A percentile compares a stretch with the other conserved stretches of the same genome.
Conservation (phyloP, 2,113 vertebrate species). For the Cheilinus undulatus region DNA sequence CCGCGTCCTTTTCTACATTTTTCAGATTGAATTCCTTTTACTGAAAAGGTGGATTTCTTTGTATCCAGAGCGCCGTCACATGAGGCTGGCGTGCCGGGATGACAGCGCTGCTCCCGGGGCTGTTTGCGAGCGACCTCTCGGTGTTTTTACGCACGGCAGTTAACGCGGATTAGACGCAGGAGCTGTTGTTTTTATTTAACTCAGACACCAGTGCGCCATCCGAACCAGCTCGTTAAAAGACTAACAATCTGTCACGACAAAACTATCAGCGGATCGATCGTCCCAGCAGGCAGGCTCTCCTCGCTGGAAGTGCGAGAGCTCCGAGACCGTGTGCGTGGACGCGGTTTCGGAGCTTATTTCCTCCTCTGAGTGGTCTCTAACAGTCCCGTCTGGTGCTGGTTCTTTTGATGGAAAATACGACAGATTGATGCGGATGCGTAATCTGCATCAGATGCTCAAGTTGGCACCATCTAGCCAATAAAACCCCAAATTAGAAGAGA, state of each 20-base stretch:
- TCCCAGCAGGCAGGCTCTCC: conserved; percentile 1
- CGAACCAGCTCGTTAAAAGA: conserved; percentile 7
- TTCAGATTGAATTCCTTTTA: background rate
- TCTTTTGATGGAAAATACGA: conserved; percentile 12
- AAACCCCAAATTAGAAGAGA: background rate
- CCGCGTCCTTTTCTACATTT: no score
- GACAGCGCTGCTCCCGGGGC: conserved; percentile 39
- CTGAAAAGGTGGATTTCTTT: background rate
- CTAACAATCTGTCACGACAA: conserved; percentile 15
- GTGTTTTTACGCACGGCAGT: conserved; percentile 56
- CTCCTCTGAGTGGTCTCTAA: conserved; percentile 39
- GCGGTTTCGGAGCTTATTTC: conserved; percentile 37
- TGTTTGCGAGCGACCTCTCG: conserved; percentile 31
- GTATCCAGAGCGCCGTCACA: background rate
- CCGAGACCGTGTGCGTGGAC: conserved; percentile 11
- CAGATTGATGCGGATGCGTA: conserved; percentile 13
- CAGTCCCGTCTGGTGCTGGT: conserved; percentile 11
- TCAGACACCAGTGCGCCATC: background rate
- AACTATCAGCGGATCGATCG: conserved; percentile 37
- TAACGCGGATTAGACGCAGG: conserved; percentile 3
- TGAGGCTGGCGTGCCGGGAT: conserved; percentile 14
- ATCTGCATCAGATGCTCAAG: conserved; percentile 2
- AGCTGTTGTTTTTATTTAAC: background rate
- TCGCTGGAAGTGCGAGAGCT: conserved; percentile 20
- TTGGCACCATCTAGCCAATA: background rate